Conservation (phyloP, 2,113 vertebrate genomes). For the Chauna torquata region DNA sequence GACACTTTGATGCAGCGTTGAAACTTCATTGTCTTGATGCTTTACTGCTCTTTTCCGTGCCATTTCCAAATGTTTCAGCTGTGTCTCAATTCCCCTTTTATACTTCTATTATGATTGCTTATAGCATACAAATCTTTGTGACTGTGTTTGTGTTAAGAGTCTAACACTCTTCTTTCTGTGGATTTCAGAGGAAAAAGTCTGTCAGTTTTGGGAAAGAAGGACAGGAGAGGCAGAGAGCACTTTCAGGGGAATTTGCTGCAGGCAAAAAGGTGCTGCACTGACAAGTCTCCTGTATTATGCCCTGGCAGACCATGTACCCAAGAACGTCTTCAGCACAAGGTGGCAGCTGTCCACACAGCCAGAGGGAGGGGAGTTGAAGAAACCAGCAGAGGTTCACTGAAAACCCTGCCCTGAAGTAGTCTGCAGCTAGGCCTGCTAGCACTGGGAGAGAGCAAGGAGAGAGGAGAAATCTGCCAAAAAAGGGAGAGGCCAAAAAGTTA, state of each 20-base stretch:
- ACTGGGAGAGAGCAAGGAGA: background rate
- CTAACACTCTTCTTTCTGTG: background rate
- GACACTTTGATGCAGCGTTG: background rate
- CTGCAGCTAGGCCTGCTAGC: background rate
- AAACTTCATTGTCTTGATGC: background rate
- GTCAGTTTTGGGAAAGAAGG: background rate
- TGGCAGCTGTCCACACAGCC: background rate
- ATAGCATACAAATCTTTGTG: background rate
- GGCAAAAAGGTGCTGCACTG: background rate
- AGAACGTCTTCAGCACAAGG: background rate
- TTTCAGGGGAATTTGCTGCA: background rate
- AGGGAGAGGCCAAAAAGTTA: background rate
- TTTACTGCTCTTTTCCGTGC: background rate
- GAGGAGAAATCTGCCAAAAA: background rate
- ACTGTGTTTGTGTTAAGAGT: background rate
- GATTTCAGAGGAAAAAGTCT: background rate
- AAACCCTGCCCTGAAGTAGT: background rate
- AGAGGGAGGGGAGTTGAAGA: background rate
- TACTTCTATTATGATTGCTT: rapidly evolving
- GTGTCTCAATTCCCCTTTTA: background rate
- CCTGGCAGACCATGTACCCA: background rate
- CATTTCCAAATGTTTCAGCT: background rate
- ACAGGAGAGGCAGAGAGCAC: background rate
- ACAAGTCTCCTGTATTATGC: background rate
- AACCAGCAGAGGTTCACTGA: background rate